phyloP scores from a whole-genome alignment of 2,888 invertebrate genomes.

The Hirtodrosophila histrioides region DNA sequence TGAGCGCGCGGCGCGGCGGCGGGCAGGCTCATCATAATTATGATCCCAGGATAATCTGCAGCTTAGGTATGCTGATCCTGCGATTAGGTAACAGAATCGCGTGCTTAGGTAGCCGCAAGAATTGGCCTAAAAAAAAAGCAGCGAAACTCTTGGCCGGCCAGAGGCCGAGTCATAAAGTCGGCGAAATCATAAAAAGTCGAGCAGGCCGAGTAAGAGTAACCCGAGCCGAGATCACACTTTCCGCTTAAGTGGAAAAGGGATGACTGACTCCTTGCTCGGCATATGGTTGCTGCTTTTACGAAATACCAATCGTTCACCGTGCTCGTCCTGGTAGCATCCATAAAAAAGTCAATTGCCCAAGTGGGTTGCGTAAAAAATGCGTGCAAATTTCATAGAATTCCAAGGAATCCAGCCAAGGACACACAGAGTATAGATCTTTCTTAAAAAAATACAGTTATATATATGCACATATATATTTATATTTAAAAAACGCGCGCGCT shows the following conservation, averaged over 20 bases:
- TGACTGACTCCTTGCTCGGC: constrained; percentile 53
- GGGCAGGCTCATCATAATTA: constrained; percentile 70
- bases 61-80: constrained; percentile 75
- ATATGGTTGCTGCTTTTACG: constrained; percentile 41
- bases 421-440: constrained; percentile 16
- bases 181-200: constrained; percentile 71
- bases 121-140: constrained; percentile 67
- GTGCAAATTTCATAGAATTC: constrained; percentile 36
- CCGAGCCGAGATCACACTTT: constrained; percentile 60
- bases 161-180: constrained; percentile 60
- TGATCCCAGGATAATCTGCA: constrained; percentile 75
- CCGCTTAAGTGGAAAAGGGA: constrained; percentile 70
- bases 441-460: constrained; percentile 6
- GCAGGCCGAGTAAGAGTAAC: constrained; percentile 58
- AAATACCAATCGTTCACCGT: constrained; percentile 28
- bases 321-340: constrained; percentile 31
- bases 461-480: neutral
- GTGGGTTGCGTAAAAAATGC: constrained; percentile 75
- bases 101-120: constrained; percentile 78
- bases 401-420: constrained; percentile 55
- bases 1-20: constrained; percentile 52
- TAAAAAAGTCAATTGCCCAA: constrained; percentile 67
- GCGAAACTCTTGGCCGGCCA: constrained; percentile 25
- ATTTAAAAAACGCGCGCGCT: constrained; percentile 33
- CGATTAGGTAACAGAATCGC: constrained; percentile 77